Evolutionary conservation across 2,113 vertebrate genomes (phyloP).

Genomic region (Caranx ignobilis): DNA sequence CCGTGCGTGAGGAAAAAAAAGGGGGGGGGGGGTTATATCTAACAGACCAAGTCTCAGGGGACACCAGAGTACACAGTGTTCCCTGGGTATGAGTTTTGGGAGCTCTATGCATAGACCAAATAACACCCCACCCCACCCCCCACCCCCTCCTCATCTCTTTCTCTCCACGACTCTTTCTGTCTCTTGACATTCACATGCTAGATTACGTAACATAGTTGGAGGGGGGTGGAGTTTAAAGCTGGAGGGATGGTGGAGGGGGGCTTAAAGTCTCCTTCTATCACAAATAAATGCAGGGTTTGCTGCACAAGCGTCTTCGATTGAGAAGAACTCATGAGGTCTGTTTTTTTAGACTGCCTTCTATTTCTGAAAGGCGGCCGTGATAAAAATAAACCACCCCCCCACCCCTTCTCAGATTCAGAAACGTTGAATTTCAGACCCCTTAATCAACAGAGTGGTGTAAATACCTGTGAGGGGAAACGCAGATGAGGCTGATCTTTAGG

Average conservation of each 20-base stretch:
- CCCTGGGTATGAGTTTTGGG: conserved; percentile 68
- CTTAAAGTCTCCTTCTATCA: conserved; percentile 66
- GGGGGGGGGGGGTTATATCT: background rate
- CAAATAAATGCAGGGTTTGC: conserved; percentile 74
- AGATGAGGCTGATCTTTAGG: background rate
- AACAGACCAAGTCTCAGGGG: conserved; percentile 47
- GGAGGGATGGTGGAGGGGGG: conserved; percentile 10
- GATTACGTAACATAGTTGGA: conserved; percentile 76
- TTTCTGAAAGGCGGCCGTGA: conserved; percentile 64
- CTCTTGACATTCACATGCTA: conserved; percentile 79
- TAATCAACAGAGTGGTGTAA: conserved; percentile 24
- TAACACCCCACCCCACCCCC: conserved; percentile 1
- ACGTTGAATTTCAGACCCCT: conserved; percentile 30
- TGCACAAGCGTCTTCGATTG: conserved; percentile 73
- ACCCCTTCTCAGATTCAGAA: conserved; percentile 20
- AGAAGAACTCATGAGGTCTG: conserved; percentile 52
- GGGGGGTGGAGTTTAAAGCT: background rate
- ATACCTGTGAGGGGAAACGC: background rate
- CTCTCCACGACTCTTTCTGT: conserved; percentile 52
- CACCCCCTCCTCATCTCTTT: background rate
- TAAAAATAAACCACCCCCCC: conserved; percentile 64
- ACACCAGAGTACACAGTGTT: conserved; percentile 68
- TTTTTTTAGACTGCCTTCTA: conserved; percentile 58
- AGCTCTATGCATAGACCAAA: conserved; percentile 61
- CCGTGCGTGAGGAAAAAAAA: background rate